Conservation (phyloP, 2,888 invertebrate genomes). For the Hirtodrosophila alboralis region DNA sequence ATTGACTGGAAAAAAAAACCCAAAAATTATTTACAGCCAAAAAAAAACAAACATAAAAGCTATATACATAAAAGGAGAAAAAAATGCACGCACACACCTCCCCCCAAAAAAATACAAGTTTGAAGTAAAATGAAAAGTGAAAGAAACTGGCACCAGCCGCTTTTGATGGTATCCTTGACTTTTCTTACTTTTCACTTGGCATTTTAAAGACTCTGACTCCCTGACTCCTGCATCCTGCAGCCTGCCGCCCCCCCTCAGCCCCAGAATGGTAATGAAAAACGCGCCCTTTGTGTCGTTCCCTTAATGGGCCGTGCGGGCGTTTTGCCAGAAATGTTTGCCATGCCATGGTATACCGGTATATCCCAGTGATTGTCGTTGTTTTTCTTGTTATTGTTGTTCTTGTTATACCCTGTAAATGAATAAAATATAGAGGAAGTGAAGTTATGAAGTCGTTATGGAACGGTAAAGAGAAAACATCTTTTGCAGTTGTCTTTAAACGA, state of each 20-base stretch:
- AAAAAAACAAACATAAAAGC: constrained; percentile 4
- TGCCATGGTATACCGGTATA: constrained; percentile 56
- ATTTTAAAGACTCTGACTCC: constrained; percentile 56
- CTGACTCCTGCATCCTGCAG: too few species aligned
- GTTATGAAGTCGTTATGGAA: too few species aligned
- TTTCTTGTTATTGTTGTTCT: constrained; percentile 1
- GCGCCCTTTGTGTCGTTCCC: constrained; percentile 64
- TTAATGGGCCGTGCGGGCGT: constrained; percentile 63
- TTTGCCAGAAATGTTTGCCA: constrained; percentile 73
- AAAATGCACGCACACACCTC: too few species aligned
- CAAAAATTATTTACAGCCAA: constrained; percentile 28
- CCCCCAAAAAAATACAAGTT: constrained; percentile 44
- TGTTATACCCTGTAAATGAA: constrained; percentile 31
- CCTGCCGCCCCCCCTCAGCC: constrained; percentile 16
- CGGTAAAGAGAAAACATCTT: not conserved
- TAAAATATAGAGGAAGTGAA: too few species aligned
- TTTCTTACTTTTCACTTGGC: constrained; percentile 66
- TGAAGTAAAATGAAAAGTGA: constrained; percentile 75
- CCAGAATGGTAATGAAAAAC: constrained; percentile 71
- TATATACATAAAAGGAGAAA: constrained; percentile 14
- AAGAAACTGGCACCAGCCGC: constrained; percentile 54
- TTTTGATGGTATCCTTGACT: constrained; percentile 76
- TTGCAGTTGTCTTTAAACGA: too few species aligned
- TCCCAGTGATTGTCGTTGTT: constrained; percentile 5
- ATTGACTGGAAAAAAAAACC: constrained; percentile 9